Evolutionary conservation across 1,140 invertebrate genomes (phyloP).

Genomic region (Temnothorax longispinosus): DNA sequence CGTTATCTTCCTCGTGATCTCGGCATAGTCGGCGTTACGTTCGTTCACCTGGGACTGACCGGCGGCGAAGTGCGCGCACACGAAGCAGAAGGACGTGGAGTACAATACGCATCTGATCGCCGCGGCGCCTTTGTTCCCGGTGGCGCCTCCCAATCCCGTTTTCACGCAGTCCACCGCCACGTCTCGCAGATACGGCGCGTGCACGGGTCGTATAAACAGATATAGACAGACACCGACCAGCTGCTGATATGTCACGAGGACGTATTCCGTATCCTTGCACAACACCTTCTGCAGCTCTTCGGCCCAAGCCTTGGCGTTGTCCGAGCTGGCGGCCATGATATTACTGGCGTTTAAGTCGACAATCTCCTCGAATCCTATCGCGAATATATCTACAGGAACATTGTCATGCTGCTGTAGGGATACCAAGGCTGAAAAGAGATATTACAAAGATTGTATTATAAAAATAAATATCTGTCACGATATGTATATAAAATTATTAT

Average conservation of each 20-base stretch:
- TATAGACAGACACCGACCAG: conserved; percentile 99
- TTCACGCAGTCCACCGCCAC: conserved; percentile 98
- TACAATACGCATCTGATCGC: conserved; percentile 96
- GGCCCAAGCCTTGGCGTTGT: conserved; percentile 98
- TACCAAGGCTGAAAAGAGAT: conserved; percentile 85
- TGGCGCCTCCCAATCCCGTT: conserved; percentile 98
- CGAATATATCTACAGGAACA: conserved; percentile 95
- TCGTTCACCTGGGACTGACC: conserved; percentile 98
- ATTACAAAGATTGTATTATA: background rate
- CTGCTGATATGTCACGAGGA: conserved; percentile 97
- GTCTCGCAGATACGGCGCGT: conserved; percentile 95
- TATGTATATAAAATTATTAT: background rate
- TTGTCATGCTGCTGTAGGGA: conserved; percentile 86
- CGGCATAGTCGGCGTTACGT: conserved; percentile 97
- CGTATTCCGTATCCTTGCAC: conserved; percentile 95
- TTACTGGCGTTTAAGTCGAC: conserved; percentile 99
- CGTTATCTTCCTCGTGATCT: conserved; percentile 96
- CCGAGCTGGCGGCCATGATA: conserved; percentile 98
- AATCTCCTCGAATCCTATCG: conserved; percentile 99
- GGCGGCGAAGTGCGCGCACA: conserved; percentile 99
- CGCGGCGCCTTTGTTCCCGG: conserved; percentile 98
- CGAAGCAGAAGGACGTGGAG: conserved; percentile 98
- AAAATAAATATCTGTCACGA: background rate
- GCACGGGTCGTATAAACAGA: conserved; percentile 95
- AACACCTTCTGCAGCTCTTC: conserved; percentile 97